Base-by-base conservation (phyloP, 2,888 invertebrate genomes). In the Nycteola revayana region DNA sequence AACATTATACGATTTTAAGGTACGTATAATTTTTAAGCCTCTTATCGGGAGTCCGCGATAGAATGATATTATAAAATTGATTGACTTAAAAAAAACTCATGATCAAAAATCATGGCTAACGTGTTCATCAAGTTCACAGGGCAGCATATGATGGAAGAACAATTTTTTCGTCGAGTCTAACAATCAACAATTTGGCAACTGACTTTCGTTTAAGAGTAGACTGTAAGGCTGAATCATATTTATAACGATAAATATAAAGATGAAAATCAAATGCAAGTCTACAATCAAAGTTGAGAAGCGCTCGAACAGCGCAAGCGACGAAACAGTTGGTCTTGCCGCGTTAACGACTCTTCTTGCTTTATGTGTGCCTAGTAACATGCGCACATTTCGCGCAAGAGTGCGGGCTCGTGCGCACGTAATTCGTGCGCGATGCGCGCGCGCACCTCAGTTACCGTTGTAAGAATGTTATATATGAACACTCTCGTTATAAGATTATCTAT, bases 301-400 rank as follows among this genome's bases (percentile, higher is more conserved):
- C n/a, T 14, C 3, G 14, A 14, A 5, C 14, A 5, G 14, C 14
- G 14, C 14, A 3, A 3, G 14, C 14, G 14, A 5, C 14, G 14
- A 5, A 3, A 14, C 14, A 14, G 14, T 14, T 45, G 33, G 40
- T 37, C 38, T 28, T 18, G 10, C 45, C 35, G 32, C 33, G 23
- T 21, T 25, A 20, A 7, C 9, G 46, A 28, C 42, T 58, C 61
- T 56, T 46, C 36, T 20, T 18, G 30, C 9, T 34, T 60, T 55
- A 71, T 81, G 70, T 23, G 46, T 54, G 60, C 84, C 83, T 84
- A 60, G 83, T 84, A 80, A 61, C 62, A 76, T 77, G 88, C 86
- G 88, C 88, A 87, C 86, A 75, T 77, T 85, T 86, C 85, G 87
- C 87, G 87, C 88, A 88, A 84, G 79, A 77, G 74, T 70, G 73